A percentile compares a stretch with the other conserved stretches of the same genome.
These are phyloP conservation scores for Clusia tigrina DNA, from an alignment of 2,888 invertebrate species.

Conservation along the genomic window DNA sequence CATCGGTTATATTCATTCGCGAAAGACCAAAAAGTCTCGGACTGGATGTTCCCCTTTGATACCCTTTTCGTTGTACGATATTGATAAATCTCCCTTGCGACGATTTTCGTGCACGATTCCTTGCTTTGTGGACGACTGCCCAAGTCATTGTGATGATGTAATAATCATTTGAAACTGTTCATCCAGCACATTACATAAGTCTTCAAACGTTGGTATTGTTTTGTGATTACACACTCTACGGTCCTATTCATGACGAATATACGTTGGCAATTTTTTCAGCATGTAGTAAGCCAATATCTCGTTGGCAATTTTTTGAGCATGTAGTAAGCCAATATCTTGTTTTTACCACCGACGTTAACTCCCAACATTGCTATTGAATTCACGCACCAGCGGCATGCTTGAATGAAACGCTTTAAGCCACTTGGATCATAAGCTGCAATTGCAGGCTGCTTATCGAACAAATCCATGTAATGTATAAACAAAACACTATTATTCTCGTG, in stretches of 20 bases:
- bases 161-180: no score
- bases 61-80: no score
- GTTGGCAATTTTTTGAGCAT: no score
- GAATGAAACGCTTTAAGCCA: constrained; percentile 23
- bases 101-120: no score
- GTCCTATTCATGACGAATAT: constrained; percentile 18
- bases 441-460: constrained; percentile 11
- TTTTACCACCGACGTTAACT: constrained; percentile 12
- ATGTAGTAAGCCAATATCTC: constrained; percentile 13
- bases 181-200: no score
- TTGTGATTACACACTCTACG: constrained; percentile 9
- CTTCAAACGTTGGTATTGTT: constrained; percentile 14
- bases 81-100: no score
- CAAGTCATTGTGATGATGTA: constrained; percentile 10
- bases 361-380: constrained; percentile 17
- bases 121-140: no score
- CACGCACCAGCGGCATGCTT: constrained; percentile 19
- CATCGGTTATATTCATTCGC: constrained; percentile 2
- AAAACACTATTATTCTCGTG: no score
- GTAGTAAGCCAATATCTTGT: constrained; percentile 22
- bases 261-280: constrained; percentile 15
- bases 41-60: no score
- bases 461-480: constrained; percentile 19
- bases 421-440: constrained; percentile 13
- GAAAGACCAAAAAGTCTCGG: no score